Evolutionary conservation across 1,140 invertebrate species (phyloP), one percentile per base, ranked within the genome.

Genomic region (Cyclargus thomasi): DNA sequence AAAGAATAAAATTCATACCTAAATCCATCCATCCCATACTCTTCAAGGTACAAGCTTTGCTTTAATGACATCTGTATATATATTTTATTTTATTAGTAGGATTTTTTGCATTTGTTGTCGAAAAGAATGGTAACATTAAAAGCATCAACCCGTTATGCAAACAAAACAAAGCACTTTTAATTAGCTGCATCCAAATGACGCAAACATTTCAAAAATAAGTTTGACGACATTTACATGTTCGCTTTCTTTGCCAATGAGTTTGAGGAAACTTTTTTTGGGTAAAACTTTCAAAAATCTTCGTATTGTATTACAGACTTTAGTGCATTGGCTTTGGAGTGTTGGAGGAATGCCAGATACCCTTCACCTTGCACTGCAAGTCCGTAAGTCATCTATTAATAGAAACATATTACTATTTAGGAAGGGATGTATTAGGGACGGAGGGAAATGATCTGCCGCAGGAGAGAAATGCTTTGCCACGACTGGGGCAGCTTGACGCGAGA

Each of bases 361-460:
- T 59, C 55, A 59, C 55, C 55, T 59, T 59, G 18, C 55, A 59
- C 17, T 59, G 7, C 55, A 59, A 11, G 55, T 59, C 55, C 55
- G 55, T 21, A 59, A 55, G 20, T 59, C 55, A 20, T 59, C 55
- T 59, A 59, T 10, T 59, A 18, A 22, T 59, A 59, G 20, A 20
- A 7, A 59, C 55, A 59, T 14, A 47, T 47, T 47, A 29, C 2
- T 29, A 47, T 47, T 47, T 47, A 16, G 39, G 11, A 4, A 47
- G 3, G 39, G 39, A 29, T 0, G 29, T 7, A 29, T 4, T 29
- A 29, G 29, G 29, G 8, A 29, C 5, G 8, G 29, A 1, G 29
- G 29, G 4, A 29, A 29, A 29, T 29, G 5, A 29, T 35, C 29
- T 35, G 3, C 29, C 29, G 29, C 3, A 35, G 8, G 3, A 35